Conservation (phyloP, 2,888 invertebrate genomes). For the Leptopterna dolabrata region DNA sequence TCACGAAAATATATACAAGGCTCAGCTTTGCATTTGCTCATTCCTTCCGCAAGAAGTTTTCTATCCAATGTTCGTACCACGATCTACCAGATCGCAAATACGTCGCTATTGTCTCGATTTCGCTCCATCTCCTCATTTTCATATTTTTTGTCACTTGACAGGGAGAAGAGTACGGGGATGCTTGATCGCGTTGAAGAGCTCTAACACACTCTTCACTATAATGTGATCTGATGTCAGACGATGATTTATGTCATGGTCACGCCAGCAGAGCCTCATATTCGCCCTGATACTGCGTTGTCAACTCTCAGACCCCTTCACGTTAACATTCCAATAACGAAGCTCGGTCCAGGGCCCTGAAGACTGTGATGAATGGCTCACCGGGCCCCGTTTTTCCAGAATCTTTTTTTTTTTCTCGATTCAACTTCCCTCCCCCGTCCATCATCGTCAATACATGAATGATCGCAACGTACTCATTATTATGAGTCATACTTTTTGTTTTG, state of each 20-base stretch:
- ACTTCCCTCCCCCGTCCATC: background rate
- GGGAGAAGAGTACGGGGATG: background rate
- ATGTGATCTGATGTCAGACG: slow-evolving; percentile 16
- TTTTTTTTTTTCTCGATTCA: background rate
- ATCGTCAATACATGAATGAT: slow-evolving; percentile 23
- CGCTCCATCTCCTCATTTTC: background rate
- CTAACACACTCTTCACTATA: slow-evolving; percentile 15
- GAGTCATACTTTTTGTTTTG: background rate
- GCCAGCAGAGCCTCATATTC: background rate
- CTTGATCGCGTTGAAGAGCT: background rate
- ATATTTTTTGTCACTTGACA: background rate
- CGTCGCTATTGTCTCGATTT: background rate
- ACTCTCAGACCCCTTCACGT: background rate
- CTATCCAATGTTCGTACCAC: no score
- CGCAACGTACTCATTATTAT: slow-evolving; percentile 1
- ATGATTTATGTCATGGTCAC: slow-evolving; percentile 23
- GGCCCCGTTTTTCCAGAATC: background rate
- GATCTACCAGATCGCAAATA: no score
- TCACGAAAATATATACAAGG: no score
- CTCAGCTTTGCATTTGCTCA: no score
- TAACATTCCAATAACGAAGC: slow-evolving; percentile 29
- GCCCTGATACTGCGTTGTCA: background rate
- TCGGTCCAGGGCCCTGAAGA: background rate
- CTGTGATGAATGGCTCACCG: slow-evolving; percentile 3
- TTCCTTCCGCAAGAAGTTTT: no score